Evolutionary conservation across 2,113 vertebrate species (phyloP).

Genomic region (Panthera leo): DNA sequence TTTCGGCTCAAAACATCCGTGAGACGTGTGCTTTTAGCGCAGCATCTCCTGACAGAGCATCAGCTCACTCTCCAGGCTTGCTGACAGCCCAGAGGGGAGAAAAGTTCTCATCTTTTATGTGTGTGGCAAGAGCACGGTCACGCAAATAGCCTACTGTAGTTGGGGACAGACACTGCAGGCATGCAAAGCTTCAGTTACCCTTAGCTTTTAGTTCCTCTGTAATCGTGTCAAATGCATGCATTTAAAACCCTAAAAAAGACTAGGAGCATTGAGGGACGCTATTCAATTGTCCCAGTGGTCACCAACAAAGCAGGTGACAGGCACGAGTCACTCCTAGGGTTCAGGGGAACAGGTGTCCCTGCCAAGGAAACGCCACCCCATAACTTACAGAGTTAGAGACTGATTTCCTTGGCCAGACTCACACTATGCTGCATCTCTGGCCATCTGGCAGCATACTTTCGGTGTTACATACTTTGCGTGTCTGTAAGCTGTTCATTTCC

Average conservation of each 20-base stretch:
- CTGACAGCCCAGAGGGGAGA: not conserved
- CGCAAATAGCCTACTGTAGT: rapidly evolving
- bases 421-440: not conserved
- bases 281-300: not conserved
- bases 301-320: rapidly evolving
- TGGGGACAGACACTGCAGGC: not conserved
- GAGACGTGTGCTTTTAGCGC: not conserved
- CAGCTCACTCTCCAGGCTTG: not conserved
- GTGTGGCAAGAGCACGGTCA: not conserved
- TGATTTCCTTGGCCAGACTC: not conserved
- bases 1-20: not conserved
- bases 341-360: not conserved
- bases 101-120: not conserved
- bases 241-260: not conserved
- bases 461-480: no score
- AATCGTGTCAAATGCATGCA: not conserved
- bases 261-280: no score
- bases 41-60: not conserved
- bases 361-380: not conserved
- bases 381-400: not conserved
- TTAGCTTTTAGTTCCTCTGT: not conserved
- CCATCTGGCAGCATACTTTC: no score
- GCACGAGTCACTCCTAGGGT: rapidly evolving
- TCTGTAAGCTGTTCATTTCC: not conserved
- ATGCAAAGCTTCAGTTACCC: not conserved